Base-by-base conservation (phyloP, 2,797 vertebrate species). In the Bryconaethiops microstoma region DNA sequence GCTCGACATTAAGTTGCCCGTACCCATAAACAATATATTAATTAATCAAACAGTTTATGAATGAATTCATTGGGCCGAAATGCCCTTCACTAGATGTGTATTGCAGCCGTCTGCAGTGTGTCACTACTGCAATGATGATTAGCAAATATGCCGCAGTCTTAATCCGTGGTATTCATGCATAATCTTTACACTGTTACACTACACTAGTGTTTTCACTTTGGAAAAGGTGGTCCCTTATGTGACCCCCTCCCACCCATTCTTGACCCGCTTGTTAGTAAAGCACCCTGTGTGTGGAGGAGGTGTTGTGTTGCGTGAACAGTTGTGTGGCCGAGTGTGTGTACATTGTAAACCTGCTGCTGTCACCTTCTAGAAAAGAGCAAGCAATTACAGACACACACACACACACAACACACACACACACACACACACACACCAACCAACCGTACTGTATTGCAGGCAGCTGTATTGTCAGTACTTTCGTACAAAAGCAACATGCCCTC, bases 361-460 rank as follows among this genome's bases (percentile, higher is more conserved):
- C 83, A 72, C 77, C 87, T 89, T 92, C 87, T 91, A 82, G 88
- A 92, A 87, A 90, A 92, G 90, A 93, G 89, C 88, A 86, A 90
- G 91, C 91, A 91, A 91, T 92, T 91, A 91, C 86, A 86, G 81
- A 78, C 76, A 29, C 29, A 29, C 29, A 29, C 83, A 86, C 72
- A 25, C 35, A 62, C 21, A 63, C 23, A 62, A 62, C 23, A 29
- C 12, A 62, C 60, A 25, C 35, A 62, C 21, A 63, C 23, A 62
- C 21, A 62, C 23, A 29, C 12, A 62, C 60, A 29, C 23, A 62
- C 60, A 62, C 23, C 6, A 12, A 45, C 10, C 59, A 59, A 6
- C 2, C 9, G 7, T 16, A 29, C 4, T 63, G 25, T 63, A 80
- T 79, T 57, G 5, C 60, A 62, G 62, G 13, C n/a, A 16, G 57